Base-by-base conservation (phyloP, 2,888 invertebrate genomes). In the Thereva nobilitata region DNA sequence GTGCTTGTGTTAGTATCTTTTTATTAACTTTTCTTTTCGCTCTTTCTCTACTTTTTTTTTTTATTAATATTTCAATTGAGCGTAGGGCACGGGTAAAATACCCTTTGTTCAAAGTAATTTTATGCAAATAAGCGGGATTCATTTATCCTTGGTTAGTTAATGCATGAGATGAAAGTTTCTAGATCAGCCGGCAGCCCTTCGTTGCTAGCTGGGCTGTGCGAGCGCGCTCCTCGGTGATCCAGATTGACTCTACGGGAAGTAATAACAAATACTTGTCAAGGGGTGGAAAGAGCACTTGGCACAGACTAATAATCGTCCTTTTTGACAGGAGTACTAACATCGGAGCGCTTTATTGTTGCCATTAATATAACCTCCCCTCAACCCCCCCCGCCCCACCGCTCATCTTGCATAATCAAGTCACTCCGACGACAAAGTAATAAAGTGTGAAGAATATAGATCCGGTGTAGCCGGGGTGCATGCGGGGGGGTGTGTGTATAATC, bases 351-450 rank as follows among this genome's bases (percentile, higher is more conserved):
- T 61, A 61, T 61, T 61, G 61, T 50, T 61, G 49, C 50, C 61
- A 61, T 61, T 61, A 61, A 23, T 41, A 50, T 61, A 41, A 40
- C 40, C 23, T 23, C 23, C 23, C 23, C 23, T n/a, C n/a, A n/a
- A n/a, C 23, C 23, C 23, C 23, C 23, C 23, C 23, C 23, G 1
- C 23, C 23, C 23, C 23, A 23, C 23, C 23, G 23, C 23, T 23
- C 23, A 23, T 38, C 61, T 41, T 61, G 61, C 61, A 50, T 67
- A 56, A 56, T 63, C 50, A 67, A 64, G 47, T 47, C 59, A 54
- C 61, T 65, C 23, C 23, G 68, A 66, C 53, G 56, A 59, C 59
- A 57, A 56, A 64, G 67, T 64, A 57, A 64, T 64, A 64, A 64
- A 67, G 50, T 23, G 23, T 23, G 23, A 23, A 23, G 23, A 23